Conservation (phyloP, 2,888 invertebrate genomes). For the Pteria penguin region DNA sequence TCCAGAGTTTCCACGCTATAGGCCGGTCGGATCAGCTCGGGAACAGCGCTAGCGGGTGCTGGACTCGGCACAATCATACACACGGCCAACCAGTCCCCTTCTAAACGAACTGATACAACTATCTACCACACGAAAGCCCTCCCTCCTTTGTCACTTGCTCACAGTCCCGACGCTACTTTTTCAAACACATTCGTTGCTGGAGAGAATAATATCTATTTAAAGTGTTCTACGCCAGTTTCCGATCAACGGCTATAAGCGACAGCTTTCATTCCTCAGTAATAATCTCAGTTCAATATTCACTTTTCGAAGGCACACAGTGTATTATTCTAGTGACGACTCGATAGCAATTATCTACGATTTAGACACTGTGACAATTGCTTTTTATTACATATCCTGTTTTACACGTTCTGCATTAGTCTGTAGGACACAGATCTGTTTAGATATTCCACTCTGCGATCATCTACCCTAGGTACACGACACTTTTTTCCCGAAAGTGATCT, state of each 20-base stretch:
- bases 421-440: not conserved
- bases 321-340: slow-evolving; percentile 27
- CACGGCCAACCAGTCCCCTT: not conserved
- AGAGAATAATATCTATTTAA: slow-evolving; percentile 8
- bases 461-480: not conserved
- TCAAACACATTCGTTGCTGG: slow-evolving; percentile 9
- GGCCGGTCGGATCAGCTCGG: slow-evolving; percentile 31
- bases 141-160: not conserved
- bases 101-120: too few species aligned
- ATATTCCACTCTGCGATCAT: not conserved
- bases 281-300: slow-evolving; percentile 28
- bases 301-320: slow-evolving; percentile 16
- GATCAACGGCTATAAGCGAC: slow-evolving; percentile 15
- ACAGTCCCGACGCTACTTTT: not conserved
- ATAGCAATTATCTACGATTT: slow-evolving; percentile 37
- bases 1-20: slow-evolving; percentile 38
- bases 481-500: not conserved
- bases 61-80: slow-evolving; percentile 15
- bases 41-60: slow-evolving; percentile 20
- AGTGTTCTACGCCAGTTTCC: slow-evolving; percentile 4
- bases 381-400: slow-evolving; percentile 4
- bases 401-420: not conserved
- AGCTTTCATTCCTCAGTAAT: slow-evolving; percentile 22
- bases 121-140: not conserved
- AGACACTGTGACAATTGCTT: slow-evolving; percentile 37